phyloP scores from a whole-genome alignment of 2,797 vertebrate species.

The Ispidina lecontei region DNA sequence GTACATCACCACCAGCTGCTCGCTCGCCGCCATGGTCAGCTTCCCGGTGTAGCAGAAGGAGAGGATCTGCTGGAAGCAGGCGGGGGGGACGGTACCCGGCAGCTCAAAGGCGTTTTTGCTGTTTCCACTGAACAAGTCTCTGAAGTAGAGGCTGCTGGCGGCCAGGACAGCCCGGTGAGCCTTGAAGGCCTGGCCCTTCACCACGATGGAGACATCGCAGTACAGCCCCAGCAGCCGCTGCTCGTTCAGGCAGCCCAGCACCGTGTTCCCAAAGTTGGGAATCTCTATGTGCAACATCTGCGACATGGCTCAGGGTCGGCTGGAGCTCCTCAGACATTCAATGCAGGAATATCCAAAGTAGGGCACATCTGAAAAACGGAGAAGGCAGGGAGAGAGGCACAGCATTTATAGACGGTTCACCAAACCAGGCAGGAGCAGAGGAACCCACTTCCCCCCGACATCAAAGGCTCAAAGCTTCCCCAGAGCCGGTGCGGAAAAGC shows the following conservation, averaged over 20 bases:
- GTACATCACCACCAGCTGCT: slow-evolving; percentile 99
- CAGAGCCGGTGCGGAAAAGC: neutral
- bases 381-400: slow-evolving; percentile 39
- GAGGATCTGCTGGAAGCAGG: slow-evolving; percentile 98
- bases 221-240: slow-evolving; percentile 96
- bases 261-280: slow-evolving; percentile 97
- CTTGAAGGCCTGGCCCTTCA: slow-evolving; percentile 98
- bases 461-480: neutral
- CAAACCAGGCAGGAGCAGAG: neutral
- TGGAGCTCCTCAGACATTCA: slow-evolving; percentile 71
- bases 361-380: slow-evolving; percentile 78
- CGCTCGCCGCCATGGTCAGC: slow-evolving; percentile 97
- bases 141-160: slow-evolving; percentile 97
- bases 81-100: slow-evolving; percentile 93
- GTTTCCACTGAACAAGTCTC: slow-evolving; percentile 96
- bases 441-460: neutral
- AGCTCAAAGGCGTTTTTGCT: slow-evolving; percentile 96
- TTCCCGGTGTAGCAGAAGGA: slow-evolving; percentile 98
- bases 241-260: slow-evolving; percentile 96
- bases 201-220: slow-evolving; percentile 98
- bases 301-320: slow-evolving; percentile 85
- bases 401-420: slow-evolving; percentile 15
- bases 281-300: slow-evolving; percentile 99
- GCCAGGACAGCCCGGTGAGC: slow-evolving; percentile 96
- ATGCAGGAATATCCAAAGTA: slow-evolving; percentile 47